Evolutionary conservation across 30 jellyfish, hydroid and myxozoan species (phyloP), one percentile per base, ranked within the genome.

Genomic region (Haliclystus octoradiatus): DNA sequence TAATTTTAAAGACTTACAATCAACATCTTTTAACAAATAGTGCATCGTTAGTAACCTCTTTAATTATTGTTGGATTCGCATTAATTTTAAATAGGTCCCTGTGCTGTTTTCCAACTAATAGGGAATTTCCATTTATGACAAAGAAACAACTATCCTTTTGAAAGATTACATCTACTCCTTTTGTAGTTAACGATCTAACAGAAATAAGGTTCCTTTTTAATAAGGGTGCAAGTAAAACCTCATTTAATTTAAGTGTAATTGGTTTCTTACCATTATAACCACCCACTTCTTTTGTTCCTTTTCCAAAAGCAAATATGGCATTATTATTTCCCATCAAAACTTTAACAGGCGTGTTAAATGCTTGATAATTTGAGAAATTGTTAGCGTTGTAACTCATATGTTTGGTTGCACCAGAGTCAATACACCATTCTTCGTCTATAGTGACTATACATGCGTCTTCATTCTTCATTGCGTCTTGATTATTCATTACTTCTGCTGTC

Each of bases 341-440:
- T n/a, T n/a, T n/a, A n/a, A n/a, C n/a, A n/a, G n/a, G n/a, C n/a
- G n/a, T n/a, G n/a, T n/a, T n/a, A n/a, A n/a, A n/a, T n/a, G n/a
- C n/a, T n/a, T n/a, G 60, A 57, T 57, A 57, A 25, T 57, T 19
- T 19, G 32, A 12, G 12, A 26, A 5, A 14, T 60, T 14, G 12
- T 63, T 23, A 24, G 26, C 30, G 12, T 63, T 26, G 24, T 4
- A 60, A 2, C 62, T 63, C 77, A 67, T 31, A 26, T 67, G 77
- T 35, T 67, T 71, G 28, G 77, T 31, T n/a, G 77, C 77, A 7
- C 77, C 77, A 67, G 77, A 67, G 62, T 67, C 77, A 30, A 67
- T 67, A 71, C 77, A 67, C 77, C 77, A 67, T 13, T 67, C 34
- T 3, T 67, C 71, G 69, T 57, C 69, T 57, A n/a, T 25, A 13